Base-by-base conservation (phyloP, 1,140 invertebrate species). In the Cecropterus lyciades region DNA sequence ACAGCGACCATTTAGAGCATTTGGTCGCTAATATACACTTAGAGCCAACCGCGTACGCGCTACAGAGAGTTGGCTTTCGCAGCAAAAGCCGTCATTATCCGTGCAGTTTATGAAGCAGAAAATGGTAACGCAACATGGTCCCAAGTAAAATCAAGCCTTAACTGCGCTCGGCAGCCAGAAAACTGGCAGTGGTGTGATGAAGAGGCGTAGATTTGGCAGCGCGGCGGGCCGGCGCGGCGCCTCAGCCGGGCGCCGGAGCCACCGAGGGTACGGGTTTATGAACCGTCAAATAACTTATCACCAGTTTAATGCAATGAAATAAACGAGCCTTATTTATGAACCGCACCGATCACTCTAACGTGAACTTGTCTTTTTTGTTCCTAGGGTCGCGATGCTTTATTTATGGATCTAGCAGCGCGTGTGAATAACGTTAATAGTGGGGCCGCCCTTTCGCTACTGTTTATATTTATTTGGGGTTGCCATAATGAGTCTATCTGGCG, bases 381-480 rank as follows among this genome's bases (percentile, higher is more conserved):
- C 75, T 82, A 81, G 55, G 55, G 81, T 83, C 81, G 73, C 67
- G 56, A 59, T 59, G 72, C 77, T 73, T 85, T 89, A 86, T 89
- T 90, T 88, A 87, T 88, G 81, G 81, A 87, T 82, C 77, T 80
- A 85, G 78, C 78, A 72, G 75, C 80, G 82, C 85, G 84, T 90
- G 86, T 88, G 84, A 91, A 82, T 91, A 88, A 85, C 77, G 83
- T 80, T 87, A 87, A 89, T 86, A 87, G 85, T 82, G 73, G 85
- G 87, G 84, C 75, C 70, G 69, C 75, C 78, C 85, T 83, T 84
- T 79, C 69, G 77, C 82, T 84, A 85, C 84, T 89, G 87, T 90
- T 90, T 90, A 87, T 90, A 84, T 90, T 88, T 90, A 87, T 90
- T 88, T 89, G 86, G 86, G 86, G 86, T 87, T 76, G 75, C 57